Evolutionary conservation across 1,140 invertebrate genomes (phyloP).

Genomic region (Ptiloglossa arizonensis): DNA sequence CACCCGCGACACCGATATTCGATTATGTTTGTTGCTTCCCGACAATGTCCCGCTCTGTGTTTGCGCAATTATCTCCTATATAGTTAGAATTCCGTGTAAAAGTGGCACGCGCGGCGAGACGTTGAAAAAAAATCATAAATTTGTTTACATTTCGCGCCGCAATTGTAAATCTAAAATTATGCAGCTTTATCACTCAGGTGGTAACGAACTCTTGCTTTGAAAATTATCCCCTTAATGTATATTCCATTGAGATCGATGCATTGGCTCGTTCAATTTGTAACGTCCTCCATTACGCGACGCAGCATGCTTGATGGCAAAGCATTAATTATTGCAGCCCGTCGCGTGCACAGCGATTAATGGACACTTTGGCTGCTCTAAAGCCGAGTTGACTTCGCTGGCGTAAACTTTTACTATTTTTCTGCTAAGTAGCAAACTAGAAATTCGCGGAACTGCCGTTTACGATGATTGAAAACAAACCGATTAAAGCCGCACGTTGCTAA

Average conservation of each 20-base stretch:
- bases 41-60: too few relatives aligned
- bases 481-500: too few relatives aligned
- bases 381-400: too few relatives aligned
- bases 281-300: slow-evolving; percentile 9
- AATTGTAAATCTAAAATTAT: background rate
- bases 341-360: background rate
- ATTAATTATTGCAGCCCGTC: slow-evolving; percentile 5
- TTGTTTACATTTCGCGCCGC: background rate
- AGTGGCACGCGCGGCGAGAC: too few relatives aligned
- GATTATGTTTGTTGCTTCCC: too few relatives aligned
- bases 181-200: background rate
- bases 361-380: background rate
- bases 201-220: background rate
- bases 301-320: background rate
- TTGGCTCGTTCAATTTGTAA: slow-evolving; percentile 13
- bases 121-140: background rate
- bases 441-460: too few relatives aligned
- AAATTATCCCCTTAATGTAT: slow-evolving; percentile 20
- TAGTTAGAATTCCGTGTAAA: too few relatives aligned
- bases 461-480: too few relatives aligned
- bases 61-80: too few relatives aligned
- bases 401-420: too few relatives aligned
- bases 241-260: slow-evolving; percentile 5
- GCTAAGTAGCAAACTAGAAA: background rate
- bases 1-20: too few relatives aligned